These are phyloP conservation scores for Sminthopsis crassicaudata DNA, from an alignment of 2,113 vertebrate species.

Conservation along the genomic window DNA sequence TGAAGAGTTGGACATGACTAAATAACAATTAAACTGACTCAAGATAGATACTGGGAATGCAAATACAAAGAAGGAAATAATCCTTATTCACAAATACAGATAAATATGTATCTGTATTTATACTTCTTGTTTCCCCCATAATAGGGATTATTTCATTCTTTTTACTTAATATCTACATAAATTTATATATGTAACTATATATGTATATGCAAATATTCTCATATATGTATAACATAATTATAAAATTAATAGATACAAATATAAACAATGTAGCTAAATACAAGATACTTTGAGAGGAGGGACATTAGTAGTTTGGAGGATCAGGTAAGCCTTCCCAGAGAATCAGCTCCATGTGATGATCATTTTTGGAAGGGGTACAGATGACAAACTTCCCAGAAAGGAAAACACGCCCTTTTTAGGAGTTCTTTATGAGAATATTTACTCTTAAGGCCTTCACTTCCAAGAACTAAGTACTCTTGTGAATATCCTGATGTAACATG, in stretches of 20 bases:
- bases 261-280: not conserved
- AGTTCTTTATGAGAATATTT: not conserved
- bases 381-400: not conserved
- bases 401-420: not conserved
- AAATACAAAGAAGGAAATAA: not conserved
- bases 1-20: not conserved
- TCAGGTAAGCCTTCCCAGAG: not conserved
- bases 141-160: not conserved
- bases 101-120: not conserved
- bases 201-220: too few relatives aligned
- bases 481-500: fast-evolving
- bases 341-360: not conserved
- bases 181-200: not conserved
- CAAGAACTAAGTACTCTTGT: not conserved
- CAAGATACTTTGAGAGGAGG: not conserved
- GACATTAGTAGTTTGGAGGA: not conserved
- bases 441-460: not conserved
- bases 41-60: not conserved
- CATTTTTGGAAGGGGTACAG: not conserved
- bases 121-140: not conserved
- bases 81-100: not conserved
- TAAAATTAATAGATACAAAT: not conserved
- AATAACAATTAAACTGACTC: not conserved
- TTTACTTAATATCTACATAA: not conserved
- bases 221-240: not conserved